These are phyloP conservation scores for Hippopotamyrus pictus DNA, from an alignment of 2,797 vertebrate species.

Conservation along the genomic window DNA sequence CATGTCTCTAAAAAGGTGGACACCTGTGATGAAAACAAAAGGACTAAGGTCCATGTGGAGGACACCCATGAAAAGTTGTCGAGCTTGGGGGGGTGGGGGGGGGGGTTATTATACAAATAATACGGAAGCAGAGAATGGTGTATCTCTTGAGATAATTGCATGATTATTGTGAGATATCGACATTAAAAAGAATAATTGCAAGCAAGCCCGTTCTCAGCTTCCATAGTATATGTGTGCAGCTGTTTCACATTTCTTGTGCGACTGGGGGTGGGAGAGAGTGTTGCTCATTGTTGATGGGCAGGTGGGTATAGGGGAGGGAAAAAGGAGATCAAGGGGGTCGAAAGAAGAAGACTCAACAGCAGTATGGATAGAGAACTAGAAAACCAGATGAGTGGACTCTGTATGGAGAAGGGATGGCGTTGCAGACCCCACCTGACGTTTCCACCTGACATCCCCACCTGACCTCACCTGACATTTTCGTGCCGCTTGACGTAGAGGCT, in stretches of 20 bases:
- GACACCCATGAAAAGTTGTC: neutral
- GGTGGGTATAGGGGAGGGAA: neutral
- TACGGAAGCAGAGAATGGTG: neutral
- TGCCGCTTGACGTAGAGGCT: constrained; percentile 94
- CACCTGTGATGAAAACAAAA: neutral
- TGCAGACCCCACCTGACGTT: constrained; percentile 47
- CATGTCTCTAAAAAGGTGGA: neutral
- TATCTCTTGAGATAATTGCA: neutral
- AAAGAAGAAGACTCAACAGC: neutral
- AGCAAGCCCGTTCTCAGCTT: neutral
- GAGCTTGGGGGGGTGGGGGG: neutral
- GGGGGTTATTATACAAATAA: neutral
- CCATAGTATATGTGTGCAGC: neutral
- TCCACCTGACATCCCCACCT: neutral
- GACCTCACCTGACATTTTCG: constrained; percentile 87
- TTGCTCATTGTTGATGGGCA: neutral
- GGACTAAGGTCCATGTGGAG: neutral
- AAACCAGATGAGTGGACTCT: neutral
- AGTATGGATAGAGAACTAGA: neutral
- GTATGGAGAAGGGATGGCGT: neutral
- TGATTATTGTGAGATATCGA: neutral
- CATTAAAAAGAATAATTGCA: neutral
- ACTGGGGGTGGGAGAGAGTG: neutral
- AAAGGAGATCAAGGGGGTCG: neutral
- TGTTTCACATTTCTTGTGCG: neutral